These are phyloP conservation scores for Schizopygopsis pylzovi DNA, from an alignment of 2,797 vertebrate genomes.

Conservation along the genomic window DNA sequence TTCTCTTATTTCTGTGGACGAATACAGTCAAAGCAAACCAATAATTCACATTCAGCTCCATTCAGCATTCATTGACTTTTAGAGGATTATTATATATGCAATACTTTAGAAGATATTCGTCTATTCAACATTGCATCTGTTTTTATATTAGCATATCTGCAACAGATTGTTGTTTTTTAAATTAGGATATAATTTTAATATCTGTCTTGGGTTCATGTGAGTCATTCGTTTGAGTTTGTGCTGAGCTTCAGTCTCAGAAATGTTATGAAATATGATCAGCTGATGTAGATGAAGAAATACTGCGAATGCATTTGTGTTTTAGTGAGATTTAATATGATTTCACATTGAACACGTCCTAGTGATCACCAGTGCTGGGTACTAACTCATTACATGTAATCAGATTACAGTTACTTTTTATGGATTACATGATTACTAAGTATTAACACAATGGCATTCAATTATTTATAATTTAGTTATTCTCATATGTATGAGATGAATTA, in stretches of 20 bases:
- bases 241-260: not conserved
- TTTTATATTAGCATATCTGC: too few relatives aligned
- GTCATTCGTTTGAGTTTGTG: not conserved
- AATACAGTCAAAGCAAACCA: conserved; percentile 89
- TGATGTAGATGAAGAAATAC: not conserved
- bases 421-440: not conserved
- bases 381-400: not conserved
- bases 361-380: not conserved
- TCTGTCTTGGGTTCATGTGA: not conserved
- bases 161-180: too few relatives aligned
- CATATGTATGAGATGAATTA: too few relatives aligned
- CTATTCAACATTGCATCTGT: too few relatives aligned
- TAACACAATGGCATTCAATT: too few relatives aligned
- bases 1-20: conserved; percentile 70
- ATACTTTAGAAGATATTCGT: too few relatives aligned
- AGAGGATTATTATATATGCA: too few relatives aligned
- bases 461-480: too few relatives aligned
- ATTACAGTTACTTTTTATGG: not conserved
- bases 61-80: conserved; percentile 31
- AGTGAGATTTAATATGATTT: not conserved
- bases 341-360: too few relatives aligned
- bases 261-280: not conserved
- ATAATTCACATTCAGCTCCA: conserved; percentile 49
- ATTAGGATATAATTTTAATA: not conserved
- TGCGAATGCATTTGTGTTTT: not conserved